A percentile compares a stretch with the other conserved stretches of the same genome.
These are phyloP conservation scores for Nematostella vectensis DNA, from an alignment of 92 coral and sea anemone species.

Conservation along the genomic window DNA sequence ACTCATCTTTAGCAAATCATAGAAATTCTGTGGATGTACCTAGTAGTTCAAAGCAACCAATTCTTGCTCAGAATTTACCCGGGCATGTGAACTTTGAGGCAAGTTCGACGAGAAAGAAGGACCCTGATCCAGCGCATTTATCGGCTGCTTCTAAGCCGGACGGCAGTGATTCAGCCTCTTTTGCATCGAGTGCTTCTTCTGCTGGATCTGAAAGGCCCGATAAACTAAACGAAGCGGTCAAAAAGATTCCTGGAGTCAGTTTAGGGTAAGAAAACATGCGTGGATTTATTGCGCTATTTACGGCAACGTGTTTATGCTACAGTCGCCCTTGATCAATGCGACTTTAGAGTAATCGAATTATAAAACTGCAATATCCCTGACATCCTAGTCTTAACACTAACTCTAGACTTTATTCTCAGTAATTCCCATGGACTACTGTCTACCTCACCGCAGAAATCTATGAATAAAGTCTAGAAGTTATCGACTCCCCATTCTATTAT, in stretches of 20 bases:
- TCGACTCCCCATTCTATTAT: slow-evolving; percentile 60
- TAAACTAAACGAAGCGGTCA: slow-evolving; percentile 16
- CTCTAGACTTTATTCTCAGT: too few species aligned
- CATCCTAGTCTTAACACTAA: too few species aligned
- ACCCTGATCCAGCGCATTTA: slow-evolving; percentile 29
- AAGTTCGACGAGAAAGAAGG: slow-evolving; percentile 23
- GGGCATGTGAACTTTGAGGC: slow-evolving; percentile 20
- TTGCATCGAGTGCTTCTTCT: slow-evolving; percentile 6
- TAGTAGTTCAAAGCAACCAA: slow-evolving; percentile 12
- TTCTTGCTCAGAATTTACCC: slow-evolving; percentile 19
- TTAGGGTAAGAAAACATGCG: slow-evolving; percentile 17
- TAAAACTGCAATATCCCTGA: too few species aligned
- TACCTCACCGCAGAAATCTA: slow-evolving; percentile 30
- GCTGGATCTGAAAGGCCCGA: slow-evolving; percentile 18
- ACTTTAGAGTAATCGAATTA: too few species aligned
- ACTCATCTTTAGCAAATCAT: slow-evolving; percentile 26
- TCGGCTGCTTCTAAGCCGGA: slow-evolving; percentile 16
- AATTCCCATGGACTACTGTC: neutral
- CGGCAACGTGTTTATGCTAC: slow-evolving; percentile 1
- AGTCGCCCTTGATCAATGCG: too few species aligned
- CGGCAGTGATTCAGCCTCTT: slow-evolving; percentile 12
- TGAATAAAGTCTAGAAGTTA: slow-evolving; percentile 38
- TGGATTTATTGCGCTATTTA: neutral
- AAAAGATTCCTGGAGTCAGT: slow-evolving; percentile 1
- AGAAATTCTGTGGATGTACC: slow-evolving; percentile 28